phyloP scores from a whole-genome alignment of 2,888 invertebrate species.

The Nasonia oneida region DNA sequence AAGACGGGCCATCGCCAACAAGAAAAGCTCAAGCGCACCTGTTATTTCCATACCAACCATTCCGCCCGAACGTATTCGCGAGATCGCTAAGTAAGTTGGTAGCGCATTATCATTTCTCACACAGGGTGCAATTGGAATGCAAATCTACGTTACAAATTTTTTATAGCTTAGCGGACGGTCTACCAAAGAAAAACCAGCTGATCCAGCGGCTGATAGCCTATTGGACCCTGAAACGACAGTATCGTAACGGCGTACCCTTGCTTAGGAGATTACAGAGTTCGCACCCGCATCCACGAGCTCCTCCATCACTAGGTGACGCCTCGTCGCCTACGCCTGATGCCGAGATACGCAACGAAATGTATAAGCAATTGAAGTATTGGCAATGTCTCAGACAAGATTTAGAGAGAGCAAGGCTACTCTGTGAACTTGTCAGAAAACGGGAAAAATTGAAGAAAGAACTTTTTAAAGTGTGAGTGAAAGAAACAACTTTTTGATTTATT shows the following conservation, averaged over 20 bases:
- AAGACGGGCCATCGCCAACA: conserved; percentile 80
- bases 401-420: conserved; percentile 93
- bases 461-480: conserved; percentile 83
- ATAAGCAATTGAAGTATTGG: conserved; percentile 95
- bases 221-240: conserved; percentile 98
- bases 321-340: conserved; percentile 75
- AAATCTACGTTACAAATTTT: neutral
- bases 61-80: conserved; percentile 92
- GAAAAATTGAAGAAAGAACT: conserved; percentile 96
- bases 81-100: conserved; percentile 88
- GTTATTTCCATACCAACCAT: conserved; percentile 96
- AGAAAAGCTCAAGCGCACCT: conserved; percentile 94
- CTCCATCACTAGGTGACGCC: conserved; percentile 71
- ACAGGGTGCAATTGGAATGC: neutral
- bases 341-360: conserved; percentile 83
- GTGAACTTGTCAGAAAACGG: conserved; percentile 96
- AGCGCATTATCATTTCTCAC: neutral
- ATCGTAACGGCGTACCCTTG: conserved; percentile 96
- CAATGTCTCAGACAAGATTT: conserved; percentile 95
- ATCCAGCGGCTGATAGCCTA: conserved; percentile 95
- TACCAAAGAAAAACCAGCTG: conserved; percentile 90
- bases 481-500: conserved; percentile 30
- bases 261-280: conserved; percentile 89
- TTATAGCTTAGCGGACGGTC: conserved; percentile 75
- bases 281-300: conserved; percentile 76